phyloP scores from a whole-genome alignment of 2,888 invertebrate species.

The Drosophila vallismaia region DNA sequence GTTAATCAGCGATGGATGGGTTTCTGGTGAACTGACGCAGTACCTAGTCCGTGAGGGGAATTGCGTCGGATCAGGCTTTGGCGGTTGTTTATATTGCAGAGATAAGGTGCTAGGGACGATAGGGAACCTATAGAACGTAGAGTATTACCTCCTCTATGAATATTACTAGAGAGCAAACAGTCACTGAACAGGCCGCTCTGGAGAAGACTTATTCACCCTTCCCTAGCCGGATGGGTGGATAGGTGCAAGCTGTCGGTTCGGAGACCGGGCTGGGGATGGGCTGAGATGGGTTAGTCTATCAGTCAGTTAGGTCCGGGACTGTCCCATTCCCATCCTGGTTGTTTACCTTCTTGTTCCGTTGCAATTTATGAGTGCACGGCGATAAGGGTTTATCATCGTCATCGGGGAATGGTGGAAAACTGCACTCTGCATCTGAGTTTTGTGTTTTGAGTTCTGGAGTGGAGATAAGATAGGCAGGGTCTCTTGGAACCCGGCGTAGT shows the following conservation, averaged over 20 bases:
- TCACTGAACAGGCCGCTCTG: conserved; percentile 5
- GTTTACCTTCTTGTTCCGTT: conserved; percentile 74
- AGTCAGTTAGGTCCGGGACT: conserved; percentile 33
- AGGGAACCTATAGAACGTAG: conserved; percentile 6
- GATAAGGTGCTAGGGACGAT: conserved; percentile 55
- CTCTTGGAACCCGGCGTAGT: conserved; percentile 57
- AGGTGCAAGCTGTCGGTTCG: conserved; percentile 6
- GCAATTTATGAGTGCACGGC: conserved; percentile 74
- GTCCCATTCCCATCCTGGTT: conserved; percentile 22
- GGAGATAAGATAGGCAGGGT: conserved; percentile 66
- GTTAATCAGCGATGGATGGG: conserved; percentile 39
- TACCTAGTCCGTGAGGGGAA: conserved; percentile 33
- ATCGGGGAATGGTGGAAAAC: conserved; percentile 48
- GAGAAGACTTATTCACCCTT: conserved; percentile 14
- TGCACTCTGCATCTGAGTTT: conserved; percentile 69
- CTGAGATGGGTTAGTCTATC: conserved; percentile 25
- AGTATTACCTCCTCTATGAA: conserved; percentile 54
- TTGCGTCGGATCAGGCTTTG: conserved; percentile 59
- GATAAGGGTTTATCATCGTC: conserved; percentile 65
- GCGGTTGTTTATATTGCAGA: conserved; percentile 56
- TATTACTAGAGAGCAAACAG: conserved; percentile 49
- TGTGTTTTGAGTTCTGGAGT: conserved; percentile 2
- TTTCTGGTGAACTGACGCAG: conserved; percentile 5
- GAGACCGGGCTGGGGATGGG: background rate
- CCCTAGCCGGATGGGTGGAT: conserved; percentile 10